A percentile compares a stretch with the other conserved stretches of the same genome.
Evolutionary conservation across 1,140 invertebrate genomes (phyloP).

Genomic region (Pogonomyrmex barbatus): DNA sequence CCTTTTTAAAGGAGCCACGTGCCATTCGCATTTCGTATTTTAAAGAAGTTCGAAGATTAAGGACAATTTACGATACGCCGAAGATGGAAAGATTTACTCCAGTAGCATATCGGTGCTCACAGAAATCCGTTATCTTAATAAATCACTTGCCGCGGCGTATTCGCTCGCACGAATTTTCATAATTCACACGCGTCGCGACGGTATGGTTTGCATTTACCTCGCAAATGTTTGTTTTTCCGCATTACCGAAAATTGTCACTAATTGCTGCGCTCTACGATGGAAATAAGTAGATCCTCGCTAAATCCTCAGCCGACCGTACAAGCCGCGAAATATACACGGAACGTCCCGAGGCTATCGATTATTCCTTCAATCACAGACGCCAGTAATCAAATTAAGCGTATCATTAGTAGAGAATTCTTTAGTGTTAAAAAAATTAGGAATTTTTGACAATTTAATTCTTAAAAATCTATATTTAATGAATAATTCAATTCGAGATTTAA

Average conservation of each 20-base stretch:
- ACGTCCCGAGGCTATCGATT: neutral
- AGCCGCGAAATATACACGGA: neutral
- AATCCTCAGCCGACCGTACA: constrained; percentile 5
- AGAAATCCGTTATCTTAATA: constrained; percentile 60
- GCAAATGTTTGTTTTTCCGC: constrained; percentile 39
- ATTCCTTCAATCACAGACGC: neutral
- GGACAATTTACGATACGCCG: constrained; percentile 49
- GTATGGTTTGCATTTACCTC: constrained; percentile 17
- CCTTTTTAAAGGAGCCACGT: neutral
- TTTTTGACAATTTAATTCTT: neutral
- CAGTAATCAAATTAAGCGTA: neutral
- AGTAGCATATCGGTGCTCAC: neutral
- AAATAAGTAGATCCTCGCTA: constrained; percentile 48
- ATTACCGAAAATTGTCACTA: constrained; percentile 60
- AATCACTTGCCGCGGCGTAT: constrained; percentile 26
- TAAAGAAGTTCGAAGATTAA: constrained; percentile 55
- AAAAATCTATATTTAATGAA: neutral
- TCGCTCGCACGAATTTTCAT: constrained; percentile 29
- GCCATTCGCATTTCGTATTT: constrained; percentile 29
- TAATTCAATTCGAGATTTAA: neutral
- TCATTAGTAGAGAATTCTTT: neutral
- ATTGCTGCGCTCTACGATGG: constrained; percentile 36
- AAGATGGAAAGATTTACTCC: neutral
- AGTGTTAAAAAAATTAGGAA: neutral
- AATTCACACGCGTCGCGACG: constrained; percentile 33